phyloP scores from a whole-genome alignment of 2,797 vertebrate genomes.

The Peromyscus eremicus region DNA sequence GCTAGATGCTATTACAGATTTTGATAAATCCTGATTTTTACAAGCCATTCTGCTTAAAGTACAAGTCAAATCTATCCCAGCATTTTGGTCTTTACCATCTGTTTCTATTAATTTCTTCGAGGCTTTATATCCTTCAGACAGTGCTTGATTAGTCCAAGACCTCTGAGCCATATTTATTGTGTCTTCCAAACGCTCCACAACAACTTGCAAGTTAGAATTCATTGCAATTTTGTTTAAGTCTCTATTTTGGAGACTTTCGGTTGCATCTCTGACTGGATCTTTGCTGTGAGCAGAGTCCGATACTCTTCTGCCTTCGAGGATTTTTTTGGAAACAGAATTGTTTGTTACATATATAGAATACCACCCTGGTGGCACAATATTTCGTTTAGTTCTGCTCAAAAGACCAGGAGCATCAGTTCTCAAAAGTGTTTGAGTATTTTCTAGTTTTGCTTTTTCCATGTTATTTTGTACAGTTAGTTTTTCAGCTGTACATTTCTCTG shows the following conservation, averaged over 20 bases:
- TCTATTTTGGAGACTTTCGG: constrained; percentile 80
- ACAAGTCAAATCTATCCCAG: constrained; percentile 77
- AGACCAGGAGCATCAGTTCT: constrained; percentile 83
- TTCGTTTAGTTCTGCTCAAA: constrained; percentile 90
- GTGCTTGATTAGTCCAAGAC: constrained; percentile 77
- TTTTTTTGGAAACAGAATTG: constrained; percentile 88
- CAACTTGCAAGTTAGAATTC: constrained; percentile 88
- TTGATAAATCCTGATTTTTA: constrained; percentile 80
- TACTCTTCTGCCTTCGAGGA: constrained; percentile 84
- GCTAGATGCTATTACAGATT: constrained; percentile 66
- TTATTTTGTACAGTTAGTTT: constrained; percentile 40
- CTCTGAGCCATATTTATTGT: constrained; percentile 85
- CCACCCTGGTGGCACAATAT: constrained; percentile 93
- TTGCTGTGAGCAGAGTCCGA: constrained; percentile 80
- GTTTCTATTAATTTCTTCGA: constrained; percentile 82
- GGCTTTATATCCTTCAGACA: constrained; percentile 83
- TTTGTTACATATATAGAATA: constrained; percentile 95
- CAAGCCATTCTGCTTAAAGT: constrained; percentile 75
- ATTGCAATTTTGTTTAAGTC: constrained; percentile 87
- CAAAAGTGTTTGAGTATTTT: constrained; percentile 66
- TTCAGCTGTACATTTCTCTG: constrained; percentile 73
- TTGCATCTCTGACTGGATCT: constrained; percentile 81
- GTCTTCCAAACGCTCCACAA: constrained; percentile 90
- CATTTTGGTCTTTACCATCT: constrained; percentile 74
- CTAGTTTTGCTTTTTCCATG: constrained; percentile 56